A percentile compares a stretch with the other conserved stretches of the same genome.
Evolutionary conservation across 1,140 invertebrate species (phyloP).

Genomic region (Cydia amplana): DNA sequence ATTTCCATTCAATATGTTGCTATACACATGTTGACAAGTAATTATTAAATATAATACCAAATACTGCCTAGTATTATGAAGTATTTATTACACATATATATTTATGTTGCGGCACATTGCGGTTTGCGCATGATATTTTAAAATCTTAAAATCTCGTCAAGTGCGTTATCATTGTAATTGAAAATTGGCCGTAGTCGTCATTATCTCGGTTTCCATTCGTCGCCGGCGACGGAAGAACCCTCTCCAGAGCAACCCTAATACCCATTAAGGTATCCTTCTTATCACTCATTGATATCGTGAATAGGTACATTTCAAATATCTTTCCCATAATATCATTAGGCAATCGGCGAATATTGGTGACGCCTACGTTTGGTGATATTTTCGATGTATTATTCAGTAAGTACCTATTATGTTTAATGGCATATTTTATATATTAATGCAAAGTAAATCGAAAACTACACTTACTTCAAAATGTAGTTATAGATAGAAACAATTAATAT

Average conservation of each 20-base stretch:
- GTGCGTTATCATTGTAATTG: neutral
- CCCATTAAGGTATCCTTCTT: slow-evolving; percentile 16
- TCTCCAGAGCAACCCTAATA: slow-evolving; percentile 8
- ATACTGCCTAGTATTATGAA: no score
- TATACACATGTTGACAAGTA: no score
- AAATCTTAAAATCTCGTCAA: neutral
- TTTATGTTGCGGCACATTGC: no score
- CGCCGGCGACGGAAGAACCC: neutral
- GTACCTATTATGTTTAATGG: neutral
- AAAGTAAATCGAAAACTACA: no score
- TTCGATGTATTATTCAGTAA: neutral
- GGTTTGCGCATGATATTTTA: neutral
- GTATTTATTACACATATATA: no score
- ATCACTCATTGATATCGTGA: slow-evolving; percentile 18
- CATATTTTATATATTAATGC: neutral
- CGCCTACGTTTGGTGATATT: neutral
- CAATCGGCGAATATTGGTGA: neutral
- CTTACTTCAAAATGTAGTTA: no score
- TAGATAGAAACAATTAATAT: no score
- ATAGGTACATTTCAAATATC: slow-evolving; percentile 19
- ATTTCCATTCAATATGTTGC: no score
- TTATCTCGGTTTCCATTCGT: slow-evolving; percentile 14
- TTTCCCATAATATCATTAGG: slow-evolving; percentile 18
- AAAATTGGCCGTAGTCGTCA: neutral
- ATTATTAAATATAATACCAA: no score